These are phyloP conservation scores for Drosophila lini DNA, from an alignment of 1,140 invertebrate species.

Conservation along the genomic window DNA sequence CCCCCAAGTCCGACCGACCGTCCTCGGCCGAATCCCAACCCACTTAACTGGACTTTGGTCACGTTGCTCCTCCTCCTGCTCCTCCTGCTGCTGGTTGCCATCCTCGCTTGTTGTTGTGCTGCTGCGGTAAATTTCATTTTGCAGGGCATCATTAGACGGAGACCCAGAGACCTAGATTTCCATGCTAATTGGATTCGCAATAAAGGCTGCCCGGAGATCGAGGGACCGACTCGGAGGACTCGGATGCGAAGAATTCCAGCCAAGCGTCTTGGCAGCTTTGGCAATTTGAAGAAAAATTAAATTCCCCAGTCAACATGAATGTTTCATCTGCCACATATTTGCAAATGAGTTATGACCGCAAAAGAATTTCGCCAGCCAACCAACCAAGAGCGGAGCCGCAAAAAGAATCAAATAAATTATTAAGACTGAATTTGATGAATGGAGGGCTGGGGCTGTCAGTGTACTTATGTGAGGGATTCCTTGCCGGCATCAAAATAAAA, in stretches of 20 bases:
- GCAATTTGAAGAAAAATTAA: constrained; percentile 51
- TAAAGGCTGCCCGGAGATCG: constrained; percentile 53
- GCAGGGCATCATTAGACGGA: constrained; percentile 62
- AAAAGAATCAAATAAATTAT: constrained; percentile 41
- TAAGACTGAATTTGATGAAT: constrained; percentile 38
- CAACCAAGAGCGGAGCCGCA: constrained; percentile 7
- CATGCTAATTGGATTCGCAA: constrained; percentile 76
- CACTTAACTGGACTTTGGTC: constrained; percentile 50
- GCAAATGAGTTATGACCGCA: constrained; percentile 52
- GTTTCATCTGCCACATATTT: constrained; percentile 47
- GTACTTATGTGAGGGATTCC: constrained; percentile 16
- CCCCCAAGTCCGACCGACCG: not conserved
- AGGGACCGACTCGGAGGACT: constrained; percentile 13
- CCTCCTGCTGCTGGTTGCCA: constrained; percentile 20
- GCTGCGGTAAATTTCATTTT: constrained; percentile 69
- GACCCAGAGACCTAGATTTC: constrained; percentile 67
- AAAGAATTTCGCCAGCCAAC: constrained; percentile 31
- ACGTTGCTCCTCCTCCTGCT: constrained; percentile 31
- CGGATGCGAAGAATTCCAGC: constrained; percentile 25
- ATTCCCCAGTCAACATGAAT: constrained; percentile 47
- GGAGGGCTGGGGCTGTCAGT: constrained; percentile 17
- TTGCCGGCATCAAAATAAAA: not conserved
- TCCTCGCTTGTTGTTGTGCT: constrained; percentile 20
- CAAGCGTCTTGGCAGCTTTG: constrained; percentile 8
- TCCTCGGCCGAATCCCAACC: constrained; percentile 14